These are phyloP conservation scores for Drosophila bifasciata DNA, from an alignment of 1,140 invertebrate species.

Conservation along the genomic window DNA sequence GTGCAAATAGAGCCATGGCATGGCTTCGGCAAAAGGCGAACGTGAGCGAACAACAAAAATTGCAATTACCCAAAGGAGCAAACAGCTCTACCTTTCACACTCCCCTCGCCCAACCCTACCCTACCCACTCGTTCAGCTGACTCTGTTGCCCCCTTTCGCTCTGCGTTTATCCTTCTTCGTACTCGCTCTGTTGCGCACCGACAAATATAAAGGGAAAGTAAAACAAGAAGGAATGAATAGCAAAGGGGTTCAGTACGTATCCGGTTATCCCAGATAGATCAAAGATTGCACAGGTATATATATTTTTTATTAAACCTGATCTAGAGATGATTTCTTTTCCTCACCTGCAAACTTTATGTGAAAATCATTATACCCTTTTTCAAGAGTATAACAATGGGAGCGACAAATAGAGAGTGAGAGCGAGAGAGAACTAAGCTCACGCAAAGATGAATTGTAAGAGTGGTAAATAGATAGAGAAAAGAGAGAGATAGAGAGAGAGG, in stretches of 20 bases:
- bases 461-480: too few species aligned
- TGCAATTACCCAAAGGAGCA: conserved; percentile 56
- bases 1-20: conserved; percentile 67
- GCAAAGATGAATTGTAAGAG: too few species aligned
- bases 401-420: too few species aligned
- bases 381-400: too few species aligned
- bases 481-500: not conserved
- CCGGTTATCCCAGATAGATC: too few species aligned
- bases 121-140: not conserved
- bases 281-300: too few species aligned
- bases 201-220: conserved; percentile 50
- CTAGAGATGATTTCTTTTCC: too few species aligned
- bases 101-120: not conserved
- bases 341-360: too few species aligned
- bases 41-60: conserved; percentile 59
- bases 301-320: too few species aligned
- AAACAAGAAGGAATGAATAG: conserved; percentile 28
- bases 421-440: too few species aligned
- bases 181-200: too few species aligned
- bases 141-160: not conserved
- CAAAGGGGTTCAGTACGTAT: too few species aligned
- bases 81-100: conserved; percentile 1
- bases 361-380: not conserved
- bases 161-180: not conserved
- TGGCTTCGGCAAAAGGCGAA: conserved; percentile 33